A percentile compares a stretch with the other conserved stretches of the same genome.
phyloP scores from a whole-genome alignment of 2,888 invertebrate species.

The Lampropteryx suffumata region DNA sequence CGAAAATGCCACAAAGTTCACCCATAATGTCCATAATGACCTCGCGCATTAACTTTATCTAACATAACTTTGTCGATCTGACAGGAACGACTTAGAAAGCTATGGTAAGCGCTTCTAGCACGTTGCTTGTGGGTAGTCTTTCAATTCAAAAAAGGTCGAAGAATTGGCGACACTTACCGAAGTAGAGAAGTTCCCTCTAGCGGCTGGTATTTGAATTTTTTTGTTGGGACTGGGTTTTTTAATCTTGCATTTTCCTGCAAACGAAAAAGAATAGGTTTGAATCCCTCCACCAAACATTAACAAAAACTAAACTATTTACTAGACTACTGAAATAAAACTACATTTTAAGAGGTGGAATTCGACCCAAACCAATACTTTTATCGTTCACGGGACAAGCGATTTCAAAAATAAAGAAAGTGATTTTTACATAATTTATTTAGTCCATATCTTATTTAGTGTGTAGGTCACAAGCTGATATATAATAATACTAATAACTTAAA shows the following conservation, averaged over 20 bases:
- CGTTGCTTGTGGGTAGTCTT: no score
- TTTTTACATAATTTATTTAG: constrained; percentile 3
- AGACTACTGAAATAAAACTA: constrained; percentile 31
- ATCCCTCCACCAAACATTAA: constrained; percentile 61
- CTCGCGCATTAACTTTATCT: no score
- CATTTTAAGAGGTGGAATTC: constrained; percentile 67
- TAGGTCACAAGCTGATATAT: not conserved
- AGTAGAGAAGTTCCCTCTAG: not conserved
- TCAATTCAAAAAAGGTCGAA: no score
- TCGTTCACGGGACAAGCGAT: constrained; percentile 26
- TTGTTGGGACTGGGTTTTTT: constrained; percentile 11
- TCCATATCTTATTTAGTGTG: not conserved
- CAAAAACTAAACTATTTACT: constrained; percentile 33
- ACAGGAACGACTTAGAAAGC: no score
- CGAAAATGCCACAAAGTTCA: no score
- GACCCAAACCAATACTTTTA: constrained; percentile 69
- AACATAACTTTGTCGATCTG: no score
- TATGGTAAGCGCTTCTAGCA: no score
- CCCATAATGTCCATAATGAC: no score
- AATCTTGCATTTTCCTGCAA: constrained; percentile 45
- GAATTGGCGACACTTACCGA: constrained; percentile 9
- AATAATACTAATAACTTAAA: constrained; percentile 10
- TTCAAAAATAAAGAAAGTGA: not conserved
- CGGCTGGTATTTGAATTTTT: not conserved
- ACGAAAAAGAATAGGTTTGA: constrained; percentile 68